These are phyloP conservation scores for Hermodice carunculata DNA, from an alignment of 2,888 invertebrate genomes.

Conservation along the genomic window DNA sequence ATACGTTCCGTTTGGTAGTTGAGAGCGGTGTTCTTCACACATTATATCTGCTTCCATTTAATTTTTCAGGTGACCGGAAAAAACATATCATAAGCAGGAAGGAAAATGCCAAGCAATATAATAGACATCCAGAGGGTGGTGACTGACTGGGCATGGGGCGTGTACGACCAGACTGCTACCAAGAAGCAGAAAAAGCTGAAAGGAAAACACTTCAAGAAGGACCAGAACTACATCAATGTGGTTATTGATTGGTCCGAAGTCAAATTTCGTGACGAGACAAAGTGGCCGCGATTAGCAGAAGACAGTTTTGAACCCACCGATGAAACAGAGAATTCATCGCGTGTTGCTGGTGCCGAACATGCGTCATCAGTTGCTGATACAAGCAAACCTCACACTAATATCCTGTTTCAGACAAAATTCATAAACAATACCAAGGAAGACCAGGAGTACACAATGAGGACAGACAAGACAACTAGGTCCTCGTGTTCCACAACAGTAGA, in stretches of 20 bases:
- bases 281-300: constrained; percentile 29
- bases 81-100: no score
- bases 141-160: constrained; percentile 31
- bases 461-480: constrained; percentile 44
- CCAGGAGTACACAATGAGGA: constrained; percentile 47
- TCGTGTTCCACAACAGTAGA: constrained; percentile 37
- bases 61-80: no score
- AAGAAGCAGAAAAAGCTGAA: constrained; percentile 21
- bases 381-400: constrained; percentile 15
- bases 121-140: constrained; percentile 36
- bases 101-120: no score
- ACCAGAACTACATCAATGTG: constrained; percentile 24
- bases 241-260: constrained; percentile 40
- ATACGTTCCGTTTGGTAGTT: no score
- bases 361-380: no score
- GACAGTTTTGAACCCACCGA: constrained; percentile 19
- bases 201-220: constrained; percentile 23
- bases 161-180: constrained; percentile 36
- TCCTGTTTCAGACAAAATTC: constrained; percentile 48
- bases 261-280: constrained; percentile 31
- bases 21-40: no score
- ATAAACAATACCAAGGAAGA: constrained; percentile 41
- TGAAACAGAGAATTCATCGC: no score
- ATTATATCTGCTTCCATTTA: no score
- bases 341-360: no score